Base-by-base conservation (phyloP, 2,113 vertebrate species). In the Hiodon alosoides region DNA sequence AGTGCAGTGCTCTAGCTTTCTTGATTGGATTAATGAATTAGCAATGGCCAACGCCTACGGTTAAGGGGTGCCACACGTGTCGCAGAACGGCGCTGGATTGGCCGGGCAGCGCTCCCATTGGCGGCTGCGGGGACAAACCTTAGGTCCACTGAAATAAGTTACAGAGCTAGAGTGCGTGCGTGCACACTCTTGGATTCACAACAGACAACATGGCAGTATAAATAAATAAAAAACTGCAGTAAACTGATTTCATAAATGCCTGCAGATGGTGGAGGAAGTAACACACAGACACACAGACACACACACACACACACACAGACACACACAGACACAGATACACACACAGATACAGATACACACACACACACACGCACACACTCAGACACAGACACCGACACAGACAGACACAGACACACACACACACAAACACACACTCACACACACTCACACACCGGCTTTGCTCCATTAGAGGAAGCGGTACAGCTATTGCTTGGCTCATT, bases 21-120 rank as follows among this genome's bases (percentile, higher is more conserved):
- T 51, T 11, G 46, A 68, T 68, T 57, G 60, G 65, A 68, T 75
- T 52, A 68, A 75, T 53, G 50, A 54, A 61, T 59, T 73, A 59
- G 55, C 57, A 8, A 75, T 4, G 17, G 47, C 31, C 31, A 31
- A 31, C 2, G 31, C 31, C 31, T 31, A 48, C 16, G 11, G 46
- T 3, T 13, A 0, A 9, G 1, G 31, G 31, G 31, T 31, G 31
- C 31, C 31, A 31, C 31, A 31, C 31, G 2, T 31, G 31, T 31
- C 31, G 2, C 31, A 31, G 31, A 31, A 31, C 31, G 31, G 31
- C 31, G 31, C 31, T 31, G 31, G 31, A 31, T 14, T 55, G 31
- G 53, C 16, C 1, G 17, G 52, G 6, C 2, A n/a, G 53, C 17
- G 51, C 8, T 47, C 7, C 54, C 4, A 4, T 11, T 5, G 5